Conservation (phyloP, 2,113 vertebrate genomes). For the Proteles cristata region DNA sequence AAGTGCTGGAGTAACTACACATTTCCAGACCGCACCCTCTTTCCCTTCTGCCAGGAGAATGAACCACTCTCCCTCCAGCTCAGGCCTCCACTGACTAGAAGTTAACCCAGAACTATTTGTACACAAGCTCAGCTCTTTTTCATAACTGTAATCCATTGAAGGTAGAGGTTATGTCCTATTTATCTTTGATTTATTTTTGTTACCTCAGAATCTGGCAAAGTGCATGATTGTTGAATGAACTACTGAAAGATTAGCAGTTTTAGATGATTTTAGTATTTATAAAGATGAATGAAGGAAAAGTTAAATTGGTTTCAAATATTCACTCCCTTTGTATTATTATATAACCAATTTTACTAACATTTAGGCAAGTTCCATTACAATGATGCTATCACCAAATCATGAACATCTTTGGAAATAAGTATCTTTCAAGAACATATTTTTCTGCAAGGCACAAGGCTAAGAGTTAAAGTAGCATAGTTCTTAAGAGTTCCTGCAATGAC, state of each 20-base stretch:
- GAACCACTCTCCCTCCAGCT: neutral
- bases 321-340: neutral
- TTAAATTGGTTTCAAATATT: neutral
- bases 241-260: neutral
- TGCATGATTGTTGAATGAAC: neutral
- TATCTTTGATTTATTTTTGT: conserved; percentile 30
- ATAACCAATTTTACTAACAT: neutral
- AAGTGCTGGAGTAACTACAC: conserved; percentile 63
- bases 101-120: conserved; percentile 21
- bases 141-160: neutral
- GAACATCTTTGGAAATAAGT: conserved; percentile 7
- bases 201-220: conserved; percentile 9
- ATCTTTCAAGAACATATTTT: conserved; percentile 36
- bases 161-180: neutral
- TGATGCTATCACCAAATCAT: neutral
- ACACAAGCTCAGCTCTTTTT: neutral
- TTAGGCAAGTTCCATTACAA: conserved; percentile 27
- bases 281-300: conserved; percentile 48
- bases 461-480: conserved; percentile 23
- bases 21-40: conserved; percentile 60
- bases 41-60: conserved; percentile 50
- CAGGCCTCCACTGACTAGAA: neutral
- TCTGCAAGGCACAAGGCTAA: conserved; percentile 19
- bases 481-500: conserved; percentile 16
- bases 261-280: conserved; percentile 20